Conservation (phyloP, 2,797 vertebrate species). For the Pempheris klunzingeri region DNA sequence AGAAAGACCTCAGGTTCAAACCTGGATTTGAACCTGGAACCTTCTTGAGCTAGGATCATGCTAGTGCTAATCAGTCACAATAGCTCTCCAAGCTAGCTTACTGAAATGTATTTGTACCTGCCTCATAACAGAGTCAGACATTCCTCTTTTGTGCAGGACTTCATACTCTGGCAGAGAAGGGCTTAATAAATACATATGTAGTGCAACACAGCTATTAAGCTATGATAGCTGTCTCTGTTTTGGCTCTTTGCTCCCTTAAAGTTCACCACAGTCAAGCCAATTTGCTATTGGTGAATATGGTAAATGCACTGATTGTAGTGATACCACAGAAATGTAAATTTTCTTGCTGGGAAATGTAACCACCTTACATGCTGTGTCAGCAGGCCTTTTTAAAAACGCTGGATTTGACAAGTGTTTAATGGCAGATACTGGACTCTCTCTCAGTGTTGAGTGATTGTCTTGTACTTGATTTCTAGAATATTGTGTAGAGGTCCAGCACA, state of each 20-base stretch:
- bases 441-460: background rate
- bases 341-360: background rate
- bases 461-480: background rate
- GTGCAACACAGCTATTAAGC: background rate
- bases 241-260: background rate
- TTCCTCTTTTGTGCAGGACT: background rate
- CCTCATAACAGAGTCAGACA: background rate
- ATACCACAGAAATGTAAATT: background rate
- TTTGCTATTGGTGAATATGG: background rate
- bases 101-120: background rate
- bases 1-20: too few species aligned
- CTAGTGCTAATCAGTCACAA: background rate
- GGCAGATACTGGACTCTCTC: background rate
- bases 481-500: background rate
- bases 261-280: background rate
- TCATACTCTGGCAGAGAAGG: background rate
- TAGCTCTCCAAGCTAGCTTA: background rate
- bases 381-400: background rate
- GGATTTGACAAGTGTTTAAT: background rate
- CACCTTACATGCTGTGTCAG: background rate
- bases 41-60: background rate
- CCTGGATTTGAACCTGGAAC: too few species aligned
- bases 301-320: background rate
- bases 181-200: background rate
- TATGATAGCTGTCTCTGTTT: background rate